Evolutionary conservation across 2,888 invertebrate genomes (phyloP).

Genomic region (Leptarthrus brevirostris): DNA sequence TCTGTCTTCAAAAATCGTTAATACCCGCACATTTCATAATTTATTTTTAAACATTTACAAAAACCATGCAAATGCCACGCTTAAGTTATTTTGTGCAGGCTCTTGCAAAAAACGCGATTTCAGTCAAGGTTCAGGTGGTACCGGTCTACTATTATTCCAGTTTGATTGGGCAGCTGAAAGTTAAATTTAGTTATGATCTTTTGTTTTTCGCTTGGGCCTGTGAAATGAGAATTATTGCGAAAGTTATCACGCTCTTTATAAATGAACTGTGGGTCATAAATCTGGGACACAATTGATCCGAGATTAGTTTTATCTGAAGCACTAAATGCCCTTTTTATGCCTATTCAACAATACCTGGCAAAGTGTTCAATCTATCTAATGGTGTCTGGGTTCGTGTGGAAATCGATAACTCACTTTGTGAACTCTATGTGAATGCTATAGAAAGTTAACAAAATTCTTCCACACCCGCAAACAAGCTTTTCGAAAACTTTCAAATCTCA

Average conservation of each 20-base stretch:
- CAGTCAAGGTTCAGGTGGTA: too few relatives aligned
- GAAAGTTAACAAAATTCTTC: constrained; percentile 1
- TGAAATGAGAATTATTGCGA: too few relatives aligned
- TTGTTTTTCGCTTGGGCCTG: too few relatives aligned
- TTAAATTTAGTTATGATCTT: too few relatives aligned
- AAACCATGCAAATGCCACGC: constrained; percentile 21
- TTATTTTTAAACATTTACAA: background rate
- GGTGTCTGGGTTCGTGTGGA: background rate
- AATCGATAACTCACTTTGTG: background rate
- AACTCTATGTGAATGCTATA: background rate
- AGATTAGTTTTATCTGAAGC: background rate
- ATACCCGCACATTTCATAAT: too few relatives aligned
- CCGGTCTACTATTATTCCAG: too few relatives aligned
- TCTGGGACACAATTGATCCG: background rate
- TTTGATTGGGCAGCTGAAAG: too few relatives aligned
- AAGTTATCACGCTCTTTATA: too few relatives aligned
- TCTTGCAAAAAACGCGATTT: too few relatives aligned
- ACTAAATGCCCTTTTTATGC: background rate
- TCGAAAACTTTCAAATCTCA: background rate
- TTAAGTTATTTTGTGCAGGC: too few relatives aligned
- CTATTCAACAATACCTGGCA: too few relatives aligned
- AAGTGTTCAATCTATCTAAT: background rate
- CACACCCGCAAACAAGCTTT: background rate
- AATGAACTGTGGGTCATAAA: background rate
- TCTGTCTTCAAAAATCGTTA: background rate